A percentile compares a stretch with the other conserved stretches of the same genome.
phyloP scores from a whole-genome alignment of 2,113 vertebrate species.

The Tachuris rubrigastra region DNA sequence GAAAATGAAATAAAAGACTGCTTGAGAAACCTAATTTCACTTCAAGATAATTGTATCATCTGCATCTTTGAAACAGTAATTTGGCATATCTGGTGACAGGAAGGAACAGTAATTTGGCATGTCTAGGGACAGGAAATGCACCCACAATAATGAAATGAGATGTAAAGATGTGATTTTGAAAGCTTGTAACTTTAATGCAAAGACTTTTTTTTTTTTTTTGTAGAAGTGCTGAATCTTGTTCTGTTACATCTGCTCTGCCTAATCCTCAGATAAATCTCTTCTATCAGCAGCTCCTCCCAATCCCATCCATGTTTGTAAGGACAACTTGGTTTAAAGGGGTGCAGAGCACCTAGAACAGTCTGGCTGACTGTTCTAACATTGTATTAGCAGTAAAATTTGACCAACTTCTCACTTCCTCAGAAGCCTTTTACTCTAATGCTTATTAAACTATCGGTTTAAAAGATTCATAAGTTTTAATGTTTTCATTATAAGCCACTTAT shows the following conservation, averaged over 20 bases:
- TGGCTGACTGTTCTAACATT: not conserved
- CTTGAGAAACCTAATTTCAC: slow-evolving; percentile 38
- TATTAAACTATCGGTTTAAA: not conserved
- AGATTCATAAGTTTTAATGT: not conserved
- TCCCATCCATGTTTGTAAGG: not conserved
- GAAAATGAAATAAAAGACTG: slow-evolving; percentile 40
- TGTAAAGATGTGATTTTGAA: not conserved
- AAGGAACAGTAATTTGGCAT: not conserved
- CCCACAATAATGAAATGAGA: not conserved
- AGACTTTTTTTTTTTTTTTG: not conserved
- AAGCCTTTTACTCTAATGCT: not conserved
- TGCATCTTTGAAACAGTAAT: not conserved
- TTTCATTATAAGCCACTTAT: not conserved
- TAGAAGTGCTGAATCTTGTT: not conserved
- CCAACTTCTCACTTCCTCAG: not conserved
- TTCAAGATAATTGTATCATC: slow-evolving; percentile 24
- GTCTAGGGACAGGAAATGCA: not conserved
- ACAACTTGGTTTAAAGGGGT: not conserved
- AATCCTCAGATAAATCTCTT: not conserved
- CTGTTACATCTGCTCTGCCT: not conserved
- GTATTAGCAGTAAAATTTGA: not conserved
- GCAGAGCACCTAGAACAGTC: not conserved
- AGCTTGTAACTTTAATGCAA: not conserved
- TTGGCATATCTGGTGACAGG: not conserved
- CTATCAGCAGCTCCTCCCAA: not conserved